phyloP scores from a whole-genome alignment of 2,888 invertebrate genomes.

The Aphodius sticticus region DNA sequence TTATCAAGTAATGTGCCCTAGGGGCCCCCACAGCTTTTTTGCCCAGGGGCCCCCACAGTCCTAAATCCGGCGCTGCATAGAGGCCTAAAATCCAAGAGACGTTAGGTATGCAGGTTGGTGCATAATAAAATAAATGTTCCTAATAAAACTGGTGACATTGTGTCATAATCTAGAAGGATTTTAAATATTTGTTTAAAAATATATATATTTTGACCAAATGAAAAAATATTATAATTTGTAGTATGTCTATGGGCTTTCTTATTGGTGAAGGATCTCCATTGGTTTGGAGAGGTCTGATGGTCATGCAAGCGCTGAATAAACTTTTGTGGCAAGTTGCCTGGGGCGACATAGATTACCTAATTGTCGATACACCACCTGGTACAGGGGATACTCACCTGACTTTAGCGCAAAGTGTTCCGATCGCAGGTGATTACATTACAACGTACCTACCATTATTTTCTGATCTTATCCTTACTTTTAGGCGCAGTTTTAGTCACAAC shows the following conservation, averaged over 20 bases:
- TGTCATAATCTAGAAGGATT: too few species aligned
- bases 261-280: constrained; percentile 86
- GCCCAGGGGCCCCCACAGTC: too few species aligned
- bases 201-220: too few species aligned
- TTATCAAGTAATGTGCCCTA: too few species aligned
- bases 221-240: constrained; percentile 55
- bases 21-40: too few species aligned
- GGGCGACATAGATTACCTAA: constrained; percentile 85
- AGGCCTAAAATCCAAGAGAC: too few species aligned
- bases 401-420: constrained; percentile 86
- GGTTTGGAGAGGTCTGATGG: constrained; percentile 96
- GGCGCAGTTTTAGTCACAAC: constrained; percentile 90
- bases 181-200: too few species aligned
- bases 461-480: constrained; percentile 57
- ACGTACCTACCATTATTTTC: not conserved
- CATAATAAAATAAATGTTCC: too few species aligned
- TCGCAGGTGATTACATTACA: constrained; percentile 68
- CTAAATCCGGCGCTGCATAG: too few species aligned
- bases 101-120: too few species aligned
- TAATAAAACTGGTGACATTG: too few species aligned
- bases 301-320: constrained; percentile 92
- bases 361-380: constrained; percentile 96
- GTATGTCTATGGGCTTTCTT: constrained; percentile 95
- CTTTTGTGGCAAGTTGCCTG: constrained; percentile 87
- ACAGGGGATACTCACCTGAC: constrained; percentile 96